phyloP scores from a whole-genome alignment of 2,888 invertebrate genomes.

The Tachina lurida region DNA sequence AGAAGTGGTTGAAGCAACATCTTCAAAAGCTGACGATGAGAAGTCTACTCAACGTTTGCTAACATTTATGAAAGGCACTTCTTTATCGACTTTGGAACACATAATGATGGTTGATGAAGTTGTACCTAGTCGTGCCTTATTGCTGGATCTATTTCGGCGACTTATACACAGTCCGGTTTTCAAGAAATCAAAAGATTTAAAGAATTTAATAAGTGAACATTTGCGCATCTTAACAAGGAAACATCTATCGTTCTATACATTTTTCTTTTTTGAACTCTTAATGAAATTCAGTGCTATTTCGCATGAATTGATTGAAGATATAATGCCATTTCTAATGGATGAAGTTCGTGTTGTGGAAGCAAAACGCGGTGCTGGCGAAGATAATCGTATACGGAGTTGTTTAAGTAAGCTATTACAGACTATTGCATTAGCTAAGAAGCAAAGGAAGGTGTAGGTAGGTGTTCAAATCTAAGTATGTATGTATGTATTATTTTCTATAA shows the following conservation, averaged over 20 bases:
- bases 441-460: constrained; percentile 28
- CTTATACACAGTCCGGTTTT: constrained; percentile 74
- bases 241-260: constrained; percentile 81
- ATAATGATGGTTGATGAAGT: constrained; percentile 82
- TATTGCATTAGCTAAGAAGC: constrained; percentile 60
- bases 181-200: constrained; percentile 72
- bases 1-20: constrained; percentile 76
- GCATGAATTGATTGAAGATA: constrained; percentile 75
- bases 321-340: constrained; percentile 77
- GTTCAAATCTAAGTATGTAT: too few species aligned
- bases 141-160: constrained; percentile 77
- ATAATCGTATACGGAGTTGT: constrained; percentile 80
- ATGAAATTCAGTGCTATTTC: constrained; percentile 78
- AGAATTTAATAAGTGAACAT: constrained; percentile 75
- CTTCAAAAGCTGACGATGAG: constrained; percentile 32
- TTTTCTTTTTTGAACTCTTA: constrained; percentile 81
- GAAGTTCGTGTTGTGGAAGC: constrained; percentile 79
- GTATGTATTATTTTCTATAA: too few species aligned
- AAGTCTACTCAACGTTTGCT: constrained; percentile 73
- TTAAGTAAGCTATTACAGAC: constrained; percentile 75
- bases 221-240: constrained; percentile 79
- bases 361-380: constrained; percentile 81
- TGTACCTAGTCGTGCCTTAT: constrained; percentile 78
- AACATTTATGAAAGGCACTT: constrained; percentile 77
- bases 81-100: constrained; percentile 80